These are phyloP conservation scores for Hydrochoerus hydrochaeris DNA, from an alignment of 2,113 vertebrate species.

Conservation along the genomic window DNA sequence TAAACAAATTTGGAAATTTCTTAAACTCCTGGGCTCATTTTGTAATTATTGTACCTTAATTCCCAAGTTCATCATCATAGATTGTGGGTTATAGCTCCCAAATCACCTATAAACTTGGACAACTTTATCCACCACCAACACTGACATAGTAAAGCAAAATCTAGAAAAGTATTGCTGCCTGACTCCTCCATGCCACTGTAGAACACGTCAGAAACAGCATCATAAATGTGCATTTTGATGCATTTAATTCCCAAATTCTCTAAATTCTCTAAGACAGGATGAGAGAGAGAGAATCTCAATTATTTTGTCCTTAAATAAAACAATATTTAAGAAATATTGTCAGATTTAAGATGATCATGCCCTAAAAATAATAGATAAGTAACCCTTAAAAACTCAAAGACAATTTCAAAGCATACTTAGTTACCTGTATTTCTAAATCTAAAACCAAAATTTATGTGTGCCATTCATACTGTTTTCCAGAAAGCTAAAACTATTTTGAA, in stretches of 20 bases:
- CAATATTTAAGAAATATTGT: not conserved
- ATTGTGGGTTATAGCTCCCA: slow-evolving; percentile 45
- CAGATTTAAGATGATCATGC: not conserved
- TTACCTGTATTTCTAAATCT: slow-evolving; percentile 26
- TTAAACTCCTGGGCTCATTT: slow-evolving; percentile 8
- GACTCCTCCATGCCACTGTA: not conserved
- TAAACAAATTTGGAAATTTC: not conserved
- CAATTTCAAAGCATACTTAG: not conserved
- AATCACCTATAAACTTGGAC: not conserved
- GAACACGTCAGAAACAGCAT: not conserved
- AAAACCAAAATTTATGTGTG: slow-evolving; percentile 26
- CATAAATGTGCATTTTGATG: not conserved
- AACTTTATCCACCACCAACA: slow-evolving; percentile 25
- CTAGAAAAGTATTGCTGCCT: not conserved
- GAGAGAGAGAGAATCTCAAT: not conserved
- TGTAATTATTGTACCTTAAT: slow-evolving; percentile 45
- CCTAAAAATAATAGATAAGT: not conserved
- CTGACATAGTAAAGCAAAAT: not conserved
- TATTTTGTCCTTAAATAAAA: slow-evolving; percentile 9
- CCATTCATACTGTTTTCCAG: slow-evolving; percentile 2
- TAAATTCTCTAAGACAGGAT: not conserved
- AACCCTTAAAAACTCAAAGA: slow-evolving; percentile 6
- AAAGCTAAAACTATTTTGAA: slow-evolving; percentile 36
- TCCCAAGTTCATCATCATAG: slow-evolving; percentile 67
- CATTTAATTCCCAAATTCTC: slow-evolving; percentile 14